These are phyloP conservation scores for Bilobella aurantiaca DNA, from an alignment of 1,140 invertebrate species.

Conservation along the genomic window DNA sequence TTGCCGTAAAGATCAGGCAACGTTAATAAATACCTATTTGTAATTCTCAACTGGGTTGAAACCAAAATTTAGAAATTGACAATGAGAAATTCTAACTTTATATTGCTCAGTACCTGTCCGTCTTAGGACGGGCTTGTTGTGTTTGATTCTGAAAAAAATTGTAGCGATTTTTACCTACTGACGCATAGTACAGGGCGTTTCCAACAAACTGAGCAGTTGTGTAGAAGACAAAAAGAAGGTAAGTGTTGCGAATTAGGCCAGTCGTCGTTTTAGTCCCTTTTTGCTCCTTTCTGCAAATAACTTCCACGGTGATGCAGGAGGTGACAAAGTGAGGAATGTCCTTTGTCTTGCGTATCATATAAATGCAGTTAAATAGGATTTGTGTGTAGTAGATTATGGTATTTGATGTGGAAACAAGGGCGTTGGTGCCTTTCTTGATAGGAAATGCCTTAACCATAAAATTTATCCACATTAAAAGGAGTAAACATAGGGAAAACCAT, in stretches of 20 bases:
- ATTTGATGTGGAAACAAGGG: neutral
- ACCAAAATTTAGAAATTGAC: too few relatives aligned
- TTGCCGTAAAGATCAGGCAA: too few relatives aligned
- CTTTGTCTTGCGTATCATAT: neutral
- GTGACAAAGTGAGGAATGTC: neutral
- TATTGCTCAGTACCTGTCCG: too few relatives aligned
- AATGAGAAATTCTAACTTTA: too few relatives aligned
- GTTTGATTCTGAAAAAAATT: too few relatives aligned
- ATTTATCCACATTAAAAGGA: neutral
- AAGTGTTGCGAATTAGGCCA: neutral
- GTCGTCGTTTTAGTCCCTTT: neutral
- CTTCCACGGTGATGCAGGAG: neutral
- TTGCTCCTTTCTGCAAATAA: neutral
- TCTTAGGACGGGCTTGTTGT: too few relatives aligned
- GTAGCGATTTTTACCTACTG: neutral
- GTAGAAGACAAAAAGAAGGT: neutral
- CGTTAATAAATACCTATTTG: too few relatives aligned
- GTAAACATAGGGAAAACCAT: neutral
- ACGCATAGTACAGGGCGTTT: neutral
- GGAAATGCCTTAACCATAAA: neutral
- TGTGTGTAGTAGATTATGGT: neutral
- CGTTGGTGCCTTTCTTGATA: neutral
- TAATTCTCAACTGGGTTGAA: too few relatives aligned
- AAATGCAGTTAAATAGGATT: neutral
- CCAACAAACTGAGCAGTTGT: neutral